Base-by-base conservation (phyloP, 2,113 vertebrate genomes). In the Columba livia region DNA sequence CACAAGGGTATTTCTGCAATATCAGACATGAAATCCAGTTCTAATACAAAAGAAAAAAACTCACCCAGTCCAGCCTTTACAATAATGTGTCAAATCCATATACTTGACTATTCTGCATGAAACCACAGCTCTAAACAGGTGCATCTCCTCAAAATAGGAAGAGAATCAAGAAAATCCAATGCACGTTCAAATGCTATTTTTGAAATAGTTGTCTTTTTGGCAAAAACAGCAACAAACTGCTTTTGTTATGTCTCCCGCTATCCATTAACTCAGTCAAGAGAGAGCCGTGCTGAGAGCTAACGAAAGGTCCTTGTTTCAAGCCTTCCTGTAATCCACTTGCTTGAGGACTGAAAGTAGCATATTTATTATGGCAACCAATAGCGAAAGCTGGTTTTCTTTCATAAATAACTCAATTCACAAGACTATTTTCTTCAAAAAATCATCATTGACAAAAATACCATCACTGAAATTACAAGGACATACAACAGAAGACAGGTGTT, bases 401-500 rank as follows among this genome's bases (percentile, higher is more conserved):
- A 84, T 77, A 74, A 94, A 67, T 38, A 96, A 40, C 71, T 65
- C 53, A 92, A 92, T 87, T 74, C 44, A 84, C 58, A 29, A 9
- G n/a, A 71, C 23, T 72, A 51, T 72, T 79, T 84, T 56, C 80
- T 89, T 48, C 18, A 65, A 78, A 71, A 88, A 62, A 26, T 9
- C 42, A 87, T 72, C 70, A 90, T 31, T 94, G 90, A 93, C 69
- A 88, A 73, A 93, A 88, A 94, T 80, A 93, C 47, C 25, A 0
- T 15, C 51, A 75, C 73, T 74, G 86, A 78, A 93, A 85, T 87
- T 38, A 50, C 54, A 89, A 25, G 86, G 83, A 80, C 38, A 21
- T 21, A 70, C 64, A 93, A 88, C 85, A 94, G 78, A 95, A 92
- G 91, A 89, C 87, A 95, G 91, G 91, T 94, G 93, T 40, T 94